phyloP scores from a whole-genome alignment of 2,888 invertebrate genomes.

The Ornithoptera priamus region DNA sequence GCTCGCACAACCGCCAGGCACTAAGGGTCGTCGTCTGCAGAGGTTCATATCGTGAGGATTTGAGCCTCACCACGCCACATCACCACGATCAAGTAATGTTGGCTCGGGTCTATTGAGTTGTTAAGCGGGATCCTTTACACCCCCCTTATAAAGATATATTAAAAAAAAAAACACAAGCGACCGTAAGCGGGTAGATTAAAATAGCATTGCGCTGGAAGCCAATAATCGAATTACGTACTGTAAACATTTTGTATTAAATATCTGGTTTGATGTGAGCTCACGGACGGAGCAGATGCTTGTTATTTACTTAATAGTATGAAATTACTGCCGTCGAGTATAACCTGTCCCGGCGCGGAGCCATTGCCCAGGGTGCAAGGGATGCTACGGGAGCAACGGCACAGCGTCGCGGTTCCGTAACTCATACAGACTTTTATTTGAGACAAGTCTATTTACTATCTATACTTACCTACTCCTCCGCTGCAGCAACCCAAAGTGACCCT shows the following conservation, averaged over 20 bases:
- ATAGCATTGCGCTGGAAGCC: slow-evolving; percentile 36
- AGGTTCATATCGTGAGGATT: too few species aligned
- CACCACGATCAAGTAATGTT: too few species aligned
- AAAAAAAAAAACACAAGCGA: not conserved
- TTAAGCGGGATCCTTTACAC: too few species aligned
- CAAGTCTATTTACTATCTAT: too few species aligned
- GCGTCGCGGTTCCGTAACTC: slow-evolving; percentile 8
- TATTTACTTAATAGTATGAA: slow-evolving; percentile 72
- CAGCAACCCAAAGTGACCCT: too few species aligned
- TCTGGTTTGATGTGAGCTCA: slow-evolving; percentile 46
- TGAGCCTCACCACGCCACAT: too few species aligned
- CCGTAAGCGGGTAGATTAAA: not conserved
- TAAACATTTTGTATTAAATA: slow-evolving; percentile 69
- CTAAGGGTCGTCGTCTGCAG: too few species aligned
- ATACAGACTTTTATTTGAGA: too few species aligned
- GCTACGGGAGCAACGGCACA: not conserved
- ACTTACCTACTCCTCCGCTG: too few species aligned
- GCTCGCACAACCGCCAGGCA: too few species aligned
- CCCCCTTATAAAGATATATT: not conserved
- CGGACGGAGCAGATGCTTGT: slow-evolving; percentile 52
- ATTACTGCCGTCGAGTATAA: slow-evolving; percentile 58
- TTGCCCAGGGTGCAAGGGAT: slow-evolving; percentile 27
- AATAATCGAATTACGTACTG: slow-evolving; percentile 72
- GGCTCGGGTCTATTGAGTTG: too few species aligned
- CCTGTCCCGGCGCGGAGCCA: slow-evolving; percentile 41